phyloP scores from a whole-genome alignment of 2,888 invertebrate genomes.

The Apamea anceps region DNA sequence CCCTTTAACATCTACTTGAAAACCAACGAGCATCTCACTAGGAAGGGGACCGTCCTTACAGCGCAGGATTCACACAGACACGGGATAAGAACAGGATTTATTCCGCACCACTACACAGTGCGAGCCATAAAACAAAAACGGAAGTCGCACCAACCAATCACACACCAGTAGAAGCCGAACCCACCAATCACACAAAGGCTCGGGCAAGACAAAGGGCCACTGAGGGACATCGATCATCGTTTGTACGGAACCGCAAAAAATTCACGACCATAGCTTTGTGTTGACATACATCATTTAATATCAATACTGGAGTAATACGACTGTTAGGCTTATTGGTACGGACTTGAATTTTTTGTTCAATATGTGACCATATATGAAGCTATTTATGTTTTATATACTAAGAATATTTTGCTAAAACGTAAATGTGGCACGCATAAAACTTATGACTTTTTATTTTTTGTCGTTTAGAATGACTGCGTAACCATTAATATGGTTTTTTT shows the following conservation, averaged over 20 bases:
- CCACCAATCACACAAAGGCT: constrained; percentile 62
- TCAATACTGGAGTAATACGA: constrained; percentile 42
- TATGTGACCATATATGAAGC: not conserved
- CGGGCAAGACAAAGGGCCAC: constrained; percentile 61
- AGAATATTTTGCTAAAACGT: not conserved
- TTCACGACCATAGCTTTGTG: constrained; percentile 17
- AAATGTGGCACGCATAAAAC: not conserved
- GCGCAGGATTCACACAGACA: constrained; percentile 43
- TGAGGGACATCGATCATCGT: constrained; percentile 66
- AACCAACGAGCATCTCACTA: constrained; percentile 33
- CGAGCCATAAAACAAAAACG: constrained; percentile 60
- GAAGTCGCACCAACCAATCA: constrained; percentile 51
- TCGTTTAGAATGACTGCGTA: not conserved
- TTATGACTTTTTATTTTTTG: not conserved
- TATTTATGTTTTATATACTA: too few relatives aligned
- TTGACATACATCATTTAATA: constrained; percentile 59
- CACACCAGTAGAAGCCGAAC: constrained; percentile 35
- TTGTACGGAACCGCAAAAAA: constrained; percentile 50
- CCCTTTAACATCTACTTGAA: constrained; percentile 30
- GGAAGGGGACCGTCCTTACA: constrained; percentile 28
- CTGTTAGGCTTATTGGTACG: not conserved
- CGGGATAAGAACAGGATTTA: constrained; percentile 57
- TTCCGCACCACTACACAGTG: constrained; percentile 47
- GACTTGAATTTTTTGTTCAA: not conserved
- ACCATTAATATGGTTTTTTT: not conserved